Percentiles rank a stretch among this genome's conserved stretches.
phyloP scores from a whole-genome alignment of 1,140 invertebrate genomes.

The Pantala flavescens region DNA sequence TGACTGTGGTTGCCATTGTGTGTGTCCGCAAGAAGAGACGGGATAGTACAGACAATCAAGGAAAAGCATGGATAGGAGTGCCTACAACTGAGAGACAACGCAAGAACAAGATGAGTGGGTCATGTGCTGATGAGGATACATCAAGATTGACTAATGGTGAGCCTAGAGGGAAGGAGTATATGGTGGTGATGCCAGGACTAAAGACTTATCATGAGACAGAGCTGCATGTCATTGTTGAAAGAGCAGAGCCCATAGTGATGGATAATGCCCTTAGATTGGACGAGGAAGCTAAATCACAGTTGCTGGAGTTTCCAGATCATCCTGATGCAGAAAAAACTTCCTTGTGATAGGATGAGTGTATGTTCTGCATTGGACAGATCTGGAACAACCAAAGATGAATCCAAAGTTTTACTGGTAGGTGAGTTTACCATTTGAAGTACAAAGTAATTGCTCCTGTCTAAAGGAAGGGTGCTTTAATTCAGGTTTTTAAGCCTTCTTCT shows the following conservation, averaged over 20 bases:
- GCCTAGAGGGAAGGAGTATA: conserved; percentile 20
- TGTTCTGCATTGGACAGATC: neutral
- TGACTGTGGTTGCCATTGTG: neutral
- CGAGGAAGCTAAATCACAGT: neutral
- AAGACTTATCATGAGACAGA: conserved; percentile 73
- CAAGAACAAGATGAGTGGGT: neutral
- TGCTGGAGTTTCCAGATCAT: neutral
- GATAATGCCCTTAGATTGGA: neutral
- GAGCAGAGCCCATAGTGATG: conserved; percentile 51
- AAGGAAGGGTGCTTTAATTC: neutral
- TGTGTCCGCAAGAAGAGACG: neutral
- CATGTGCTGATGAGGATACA: neutral
- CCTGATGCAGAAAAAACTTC: neutral
- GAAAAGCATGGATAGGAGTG: conserved; percentile 1
- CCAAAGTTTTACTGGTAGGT: neutral
- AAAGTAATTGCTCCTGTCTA: neutral
- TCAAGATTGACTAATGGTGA: neutral
- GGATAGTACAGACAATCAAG: neutral
- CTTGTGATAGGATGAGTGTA: neutral
- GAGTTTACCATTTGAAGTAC: neutral
- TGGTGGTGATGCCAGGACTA: conserved; percentile 61
- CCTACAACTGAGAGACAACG: neutral
- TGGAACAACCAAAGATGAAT: neutral
- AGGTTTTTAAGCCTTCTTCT: too few species aligned
- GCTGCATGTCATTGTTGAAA: conserved; percentile 71